Conservation (phyloP, 2,113 vertebrate species). For the Sphaerodactylus townsendi region DNA sequence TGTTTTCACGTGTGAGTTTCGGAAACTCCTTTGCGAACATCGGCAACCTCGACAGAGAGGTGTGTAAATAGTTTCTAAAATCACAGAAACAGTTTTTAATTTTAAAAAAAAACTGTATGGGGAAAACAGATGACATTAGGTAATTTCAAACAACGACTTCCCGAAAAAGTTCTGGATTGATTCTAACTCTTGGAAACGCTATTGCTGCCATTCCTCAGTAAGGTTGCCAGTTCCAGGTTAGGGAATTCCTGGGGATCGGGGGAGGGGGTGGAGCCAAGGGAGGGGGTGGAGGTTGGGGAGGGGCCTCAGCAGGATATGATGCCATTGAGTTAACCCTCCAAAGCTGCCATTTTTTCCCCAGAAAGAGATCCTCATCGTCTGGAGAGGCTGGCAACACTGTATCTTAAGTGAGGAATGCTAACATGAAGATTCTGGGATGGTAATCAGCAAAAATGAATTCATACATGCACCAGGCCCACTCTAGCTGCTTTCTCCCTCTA, state of each 20-base stretch:
- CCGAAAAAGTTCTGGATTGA: not conserved
- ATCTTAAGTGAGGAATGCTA: not conserved
- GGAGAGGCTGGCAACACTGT: too few relatives aligned
- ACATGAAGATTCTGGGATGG: not conserved
- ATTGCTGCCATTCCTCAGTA: too few relatives aligned
- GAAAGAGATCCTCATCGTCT: too few relatives aligned
- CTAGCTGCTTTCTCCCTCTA: too few relatives aligned
- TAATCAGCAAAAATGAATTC: not conserved
- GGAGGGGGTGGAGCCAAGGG: too few relatives aligned
- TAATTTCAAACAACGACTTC: not conserved
- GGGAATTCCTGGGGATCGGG: too few relatives aligned
- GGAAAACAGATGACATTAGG: not conserved
- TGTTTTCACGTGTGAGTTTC: slow-evolving; percentile 33
- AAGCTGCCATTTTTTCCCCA: too few relatives aligned
- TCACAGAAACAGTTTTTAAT: slow-evolving; percentile 21
- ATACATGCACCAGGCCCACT: not conserved
- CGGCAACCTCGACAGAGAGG: not conserved
- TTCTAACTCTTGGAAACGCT: not conserved
- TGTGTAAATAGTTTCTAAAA: slow-evolving; percentile 33
- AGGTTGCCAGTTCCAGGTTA: too few relatives aligned
- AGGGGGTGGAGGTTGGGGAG: not conserved
- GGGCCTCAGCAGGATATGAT: too few relatives aligned
- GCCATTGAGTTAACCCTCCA: too few relatives aligned
- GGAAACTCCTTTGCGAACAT: slow-evolving; percentile 25
- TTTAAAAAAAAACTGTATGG: not conserved